Conservation (phyloP, 2,113 vertebrate species). For the Triplophysa siluroides region DNA sequence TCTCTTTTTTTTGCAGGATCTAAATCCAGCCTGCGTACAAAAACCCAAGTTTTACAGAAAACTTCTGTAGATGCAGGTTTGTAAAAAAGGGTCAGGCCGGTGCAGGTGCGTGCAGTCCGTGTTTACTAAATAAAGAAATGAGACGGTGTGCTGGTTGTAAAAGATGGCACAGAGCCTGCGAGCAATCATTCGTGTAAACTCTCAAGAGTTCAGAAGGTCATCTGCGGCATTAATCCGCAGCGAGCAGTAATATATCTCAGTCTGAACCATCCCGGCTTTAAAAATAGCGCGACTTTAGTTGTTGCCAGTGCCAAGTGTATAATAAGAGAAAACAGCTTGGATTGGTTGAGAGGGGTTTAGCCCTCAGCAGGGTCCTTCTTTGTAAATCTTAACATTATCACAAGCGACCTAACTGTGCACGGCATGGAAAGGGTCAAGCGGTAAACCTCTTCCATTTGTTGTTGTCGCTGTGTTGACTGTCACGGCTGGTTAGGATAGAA, state of each 20-base stretch:
- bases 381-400: neutral
- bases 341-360: neutral
- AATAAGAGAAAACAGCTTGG: neutral
- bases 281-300: slow-evolving; percentile 26
- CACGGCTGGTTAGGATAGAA: no score
- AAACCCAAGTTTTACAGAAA: neutral
- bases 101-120: slow-evolving; percentile 28
- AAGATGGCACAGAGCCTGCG: slow-evolving; percentile 25
- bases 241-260: slow-evolving; percentile 1
- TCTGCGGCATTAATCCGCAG: slow-evolving; percentile 33
- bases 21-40: neutral
- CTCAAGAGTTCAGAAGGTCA: slow-evolving; percentile 41
- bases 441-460: no score
- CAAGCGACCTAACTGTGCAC: no score
- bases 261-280: neutral
- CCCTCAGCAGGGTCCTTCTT: neutral
- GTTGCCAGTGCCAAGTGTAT: slow-evolving; percentile 7
- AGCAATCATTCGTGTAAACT: slow-evolving; percentile 3
- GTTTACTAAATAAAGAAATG: slow-evolving; percentile 23
- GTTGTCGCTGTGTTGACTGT: no score
- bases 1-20: no score
- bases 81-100: neutral
- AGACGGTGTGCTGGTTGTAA: neutral
- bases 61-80: neutral
- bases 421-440: no score